A percentile compares a stretch with the other conserved stretches of the same genome.
Conservation (phyloP, 2,888 invertebrate genomes). For the Rhogogaster chlorosoma region DNA sequence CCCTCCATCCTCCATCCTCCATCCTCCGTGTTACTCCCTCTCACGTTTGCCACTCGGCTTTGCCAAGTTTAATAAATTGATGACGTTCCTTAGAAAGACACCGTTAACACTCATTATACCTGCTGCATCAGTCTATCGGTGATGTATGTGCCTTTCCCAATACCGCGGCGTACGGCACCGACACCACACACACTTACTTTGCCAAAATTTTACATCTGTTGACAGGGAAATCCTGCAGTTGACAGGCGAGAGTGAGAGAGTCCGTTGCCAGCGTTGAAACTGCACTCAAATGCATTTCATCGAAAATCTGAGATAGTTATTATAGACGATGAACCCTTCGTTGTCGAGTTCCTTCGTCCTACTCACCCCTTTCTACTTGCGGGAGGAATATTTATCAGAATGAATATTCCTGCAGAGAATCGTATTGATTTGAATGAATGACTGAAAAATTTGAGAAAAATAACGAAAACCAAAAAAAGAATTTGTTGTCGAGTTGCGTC, state of each 20-base stretch:
- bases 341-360: background rate
- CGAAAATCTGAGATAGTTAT: background rate
- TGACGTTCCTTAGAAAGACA: conserved; percentile 30
- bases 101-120: conserved; percentile 41
- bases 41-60: background rate
- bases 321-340: background rate
- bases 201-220: conserved; percentile 3
- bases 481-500: no score
- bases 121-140: conserved; percentile 14
- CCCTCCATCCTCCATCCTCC: background rate
- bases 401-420: no score
- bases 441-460: no score
- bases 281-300: background rate
- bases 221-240: background rate
- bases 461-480: no score
- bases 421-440: no score
- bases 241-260: background rate
- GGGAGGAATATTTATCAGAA: no score
- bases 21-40: background rate
- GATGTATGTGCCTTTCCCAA: background rate
- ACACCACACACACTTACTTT: background rate
- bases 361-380: no score
- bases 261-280: background rate
- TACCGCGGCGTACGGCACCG: background rate
- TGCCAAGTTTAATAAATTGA: conserved; percentile 49